Percentiles rank a stretch among this genome's conserved stretches.
phyloP scores from a whole-genome alignment of 2,797 vertebrate species.

The Neosalanx taihuensis region DNA sequence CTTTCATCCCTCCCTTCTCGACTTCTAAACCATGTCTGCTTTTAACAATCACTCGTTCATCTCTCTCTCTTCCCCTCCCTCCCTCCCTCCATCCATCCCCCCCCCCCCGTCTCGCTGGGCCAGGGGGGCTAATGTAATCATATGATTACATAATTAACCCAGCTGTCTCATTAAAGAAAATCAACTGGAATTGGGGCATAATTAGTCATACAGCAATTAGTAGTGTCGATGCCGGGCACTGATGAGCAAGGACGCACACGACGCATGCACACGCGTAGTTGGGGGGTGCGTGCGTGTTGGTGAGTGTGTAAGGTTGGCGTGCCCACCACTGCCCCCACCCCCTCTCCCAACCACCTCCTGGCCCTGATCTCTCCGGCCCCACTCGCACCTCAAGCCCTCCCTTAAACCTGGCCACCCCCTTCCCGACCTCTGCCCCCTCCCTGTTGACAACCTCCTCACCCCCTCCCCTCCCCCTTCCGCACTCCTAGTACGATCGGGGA shows the following conservation, averaged over 20 bases:
- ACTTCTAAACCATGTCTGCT: not conserved
- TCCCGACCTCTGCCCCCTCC: no score
- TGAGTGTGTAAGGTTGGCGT: no score
- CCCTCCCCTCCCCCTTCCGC: no score
- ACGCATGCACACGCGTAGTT: constrained; percentile 67
- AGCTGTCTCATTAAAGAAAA: constrained; percentile 91
- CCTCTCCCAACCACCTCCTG: not conserved
- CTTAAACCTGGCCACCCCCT: no score
- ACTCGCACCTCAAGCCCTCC: no score
- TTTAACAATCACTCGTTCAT: not conserved
- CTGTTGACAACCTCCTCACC: no score
- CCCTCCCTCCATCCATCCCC: constrained; percentile 2
- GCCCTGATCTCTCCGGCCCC: not conserved
- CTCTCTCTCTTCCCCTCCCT: not conserved
- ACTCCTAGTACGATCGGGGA: no score
- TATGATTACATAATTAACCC: constrained; percentile 92
- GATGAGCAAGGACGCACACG: constrained; percentile 66
- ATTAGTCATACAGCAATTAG: constrained; percentile 90
- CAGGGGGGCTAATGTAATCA: constrained; percentile 86
- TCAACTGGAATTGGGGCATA: constrained; percentile 89
- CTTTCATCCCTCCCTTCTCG: constrained; percentile 13
- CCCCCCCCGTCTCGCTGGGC: constrained; percentile 50
- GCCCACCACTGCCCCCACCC: not conserved
- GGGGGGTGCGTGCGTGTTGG: not conserved
- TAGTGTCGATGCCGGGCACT: constrained; percentile 78